These are phyloP conservation scores for Mystacornis crossleyi DNA, from an alignment of 2,113 vertebrate genomes.

Conservation along the genomic window DNA sequence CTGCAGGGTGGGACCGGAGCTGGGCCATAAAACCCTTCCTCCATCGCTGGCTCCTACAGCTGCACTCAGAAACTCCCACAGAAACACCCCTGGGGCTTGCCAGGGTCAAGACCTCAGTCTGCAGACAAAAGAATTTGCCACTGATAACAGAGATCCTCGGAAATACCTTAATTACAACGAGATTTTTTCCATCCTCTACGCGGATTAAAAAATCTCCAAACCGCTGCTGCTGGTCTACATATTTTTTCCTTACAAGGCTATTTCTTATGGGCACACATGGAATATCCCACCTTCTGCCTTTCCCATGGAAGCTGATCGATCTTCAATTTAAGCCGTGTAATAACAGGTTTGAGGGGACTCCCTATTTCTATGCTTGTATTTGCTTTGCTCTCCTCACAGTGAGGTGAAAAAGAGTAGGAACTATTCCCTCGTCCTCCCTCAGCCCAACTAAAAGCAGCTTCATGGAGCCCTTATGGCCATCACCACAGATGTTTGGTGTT, in stretches of 20 bases:
- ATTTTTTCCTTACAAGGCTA: background rate
- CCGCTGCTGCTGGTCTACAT: fast-evolving
- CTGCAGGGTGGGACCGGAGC: background rate
- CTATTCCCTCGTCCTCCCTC: background rate
- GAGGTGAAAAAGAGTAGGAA: background rate
- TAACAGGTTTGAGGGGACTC: background rate
- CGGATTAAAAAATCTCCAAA: background rate
- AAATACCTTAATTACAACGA: background rate
- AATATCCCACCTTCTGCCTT: background rate
- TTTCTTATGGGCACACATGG: background rate
- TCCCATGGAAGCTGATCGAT: background rate
- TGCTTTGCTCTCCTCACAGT: background rate
- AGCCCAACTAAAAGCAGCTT: background rate
- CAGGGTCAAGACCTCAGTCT: background rate
- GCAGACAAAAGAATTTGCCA: background rate
- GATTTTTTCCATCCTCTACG: background rate
- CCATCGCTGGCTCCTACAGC: fast-evolving
- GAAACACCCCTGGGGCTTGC: background rate
- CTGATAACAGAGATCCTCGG: background rate
- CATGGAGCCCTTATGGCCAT: background rate
- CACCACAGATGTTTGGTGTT: background rate
- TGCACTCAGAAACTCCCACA: background rate
- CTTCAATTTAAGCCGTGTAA: background rate
- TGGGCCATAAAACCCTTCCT: background rate
- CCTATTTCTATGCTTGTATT: background rate